Conservation (phyloP, 2,113 vertebrate species). For the Hassar affinis region DNA sequence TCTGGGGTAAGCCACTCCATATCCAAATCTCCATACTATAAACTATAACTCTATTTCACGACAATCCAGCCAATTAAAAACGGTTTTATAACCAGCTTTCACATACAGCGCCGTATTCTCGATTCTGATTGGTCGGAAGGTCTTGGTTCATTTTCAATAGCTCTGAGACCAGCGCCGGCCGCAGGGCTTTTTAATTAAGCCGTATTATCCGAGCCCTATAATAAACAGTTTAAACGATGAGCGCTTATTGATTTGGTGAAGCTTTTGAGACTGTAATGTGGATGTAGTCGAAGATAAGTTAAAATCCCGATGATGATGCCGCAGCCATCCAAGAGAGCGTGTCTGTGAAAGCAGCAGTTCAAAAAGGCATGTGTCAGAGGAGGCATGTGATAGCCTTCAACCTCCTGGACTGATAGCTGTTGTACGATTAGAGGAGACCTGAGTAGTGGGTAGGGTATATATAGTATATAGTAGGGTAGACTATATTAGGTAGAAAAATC, state of each 20-base stretch:
- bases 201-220: neutral
- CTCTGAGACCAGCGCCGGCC: neutral
- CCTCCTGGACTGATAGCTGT: no score
- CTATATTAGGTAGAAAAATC: neutral
- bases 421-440: neutral
- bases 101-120: neutral
- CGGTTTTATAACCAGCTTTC: neutral
- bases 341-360: neutral
- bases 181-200: neutral
- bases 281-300: neutral
- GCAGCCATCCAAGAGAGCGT: neutral
- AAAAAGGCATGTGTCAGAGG: neutral
- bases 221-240: neutral
- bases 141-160: neutral
- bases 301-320: neutral
- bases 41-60: no score
- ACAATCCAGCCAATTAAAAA: neutral
- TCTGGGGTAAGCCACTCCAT: constrained; percentile 79
- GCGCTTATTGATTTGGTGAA: neutral
- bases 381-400: neutral
- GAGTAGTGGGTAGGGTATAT: neutral
- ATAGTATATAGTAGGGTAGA: no score
- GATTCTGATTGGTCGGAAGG: neutral
- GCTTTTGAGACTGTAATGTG: neutral
- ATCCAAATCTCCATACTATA: neutral